Conservation (phyloP, 1,140 invertebrate species). For the Marisa cornuarietis region DNA sequence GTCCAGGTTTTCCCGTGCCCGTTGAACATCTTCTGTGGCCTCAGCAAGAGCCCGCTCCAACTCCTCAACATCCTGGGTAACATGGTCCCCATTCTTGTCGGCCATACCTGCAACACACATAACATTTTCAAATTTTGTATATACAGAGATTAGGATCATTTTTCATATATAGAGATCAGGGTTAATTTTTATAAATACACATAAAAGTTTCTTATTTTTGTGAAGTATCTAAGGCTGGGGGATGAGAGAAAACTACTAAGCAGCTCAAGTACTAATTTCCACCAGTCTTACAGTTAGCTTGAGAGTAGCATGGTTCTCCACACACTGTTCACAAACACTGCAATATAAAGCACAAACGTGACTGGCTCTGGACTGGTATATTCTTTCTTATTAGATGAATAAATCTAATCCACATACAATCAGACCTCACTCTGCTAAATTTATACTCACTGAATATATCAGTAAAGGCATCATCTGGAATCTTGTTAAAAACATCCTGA, state of each 20-base stretch:
- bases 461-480: conserved; percentile 91
- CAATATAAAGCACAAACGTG: not conserved
- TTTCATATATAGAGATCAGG: not conserved
- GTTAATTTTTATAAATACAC: not conserved
- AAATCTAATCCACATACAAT: too few species aligned
- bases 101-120: conserved; percentile 24
- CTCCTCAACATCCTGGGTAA: conserved; percentile 45
- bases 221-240: not conserved
- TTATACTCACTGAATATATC: conserved; percentile 77
- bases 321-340: not conserved
- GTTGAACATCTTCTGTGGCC: conserved; percentile 43
- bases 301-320: not conserved
- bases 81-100: conserved; percentile 51
- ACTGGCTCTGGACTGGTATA: too few species aligned
- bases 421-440: too few species aligned
- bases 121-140: not conserved
- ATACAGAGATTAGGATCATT: not conserved
- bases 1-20: conserved; percentile 46
- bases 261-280: not conserved
- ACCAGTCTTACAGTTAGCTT: not conserved
- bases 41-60: conserved; percentile 48
- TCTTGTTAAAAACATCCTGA: conserved; percentile 86
- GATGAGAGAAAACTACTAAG: not conserved
- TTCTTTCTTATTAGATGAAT: too few species aligned
- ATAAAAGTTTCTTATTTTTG: not conserved